Evolutionary conservation across 2,888 invertebrate genomes (phyloP).

Genomic region (Lomographa bimaculata): DNA sequence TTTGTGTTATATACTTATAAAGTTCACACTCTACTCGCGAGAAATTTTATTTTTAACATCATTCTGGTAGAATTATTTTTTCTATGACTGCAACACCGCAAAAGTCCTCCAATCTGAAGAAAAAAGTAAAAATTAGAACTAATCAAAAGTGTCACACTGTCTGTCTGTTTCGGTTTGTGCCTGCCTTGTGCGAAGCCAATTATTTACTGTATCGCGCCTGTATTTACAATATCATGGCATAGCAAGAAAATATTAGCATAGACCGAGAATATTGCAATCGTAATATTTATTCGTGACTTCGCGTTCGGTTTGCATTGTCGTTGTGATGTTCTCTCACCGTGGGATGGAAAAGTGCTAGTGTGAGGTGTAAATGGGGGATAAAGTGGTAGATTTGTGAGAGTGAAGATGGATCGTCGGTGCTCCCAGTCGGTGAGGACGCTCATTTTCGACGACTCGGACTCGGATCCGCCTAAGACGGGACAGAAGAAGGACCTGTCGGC

Average conservation of each 20-base stretch:
- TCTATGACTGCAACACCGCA: too few species aligned
- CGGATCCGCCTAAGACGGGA: conserved; percentile 73
- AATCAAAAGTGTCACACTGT: too few species aligned
- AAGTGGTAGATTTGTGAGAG: conserved; percentile 67
- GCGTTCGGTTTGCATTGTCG: conserved; percentile 9
- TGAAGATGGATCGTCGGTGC: conserved; percentile 83
- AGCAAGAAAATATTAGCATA: conserved; percentile 48
- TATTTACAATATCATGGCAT: conserved; percentile 62
- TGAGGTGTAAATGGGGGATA: conserved; percentile 69
- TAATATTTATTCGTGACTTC: conserved; percentile 9
- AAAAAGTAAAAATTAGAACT: too few species aligned
- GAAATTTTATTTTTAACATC: too few species aligned
- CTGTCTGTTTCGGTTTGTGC: conserved; percentile 53
- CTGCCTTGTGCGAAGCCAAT: conserved; percentile 58
- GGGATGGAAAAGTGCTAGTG: conserved; percentile 37
- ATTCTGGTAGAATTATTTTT: too few species aligned
- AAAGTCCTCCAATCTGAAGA: too few species aligned
- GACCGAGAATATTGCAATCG: conserved; percentile 20
- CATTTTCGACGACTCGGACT: conserved; percentile 89
- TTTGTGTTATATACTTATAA: too few species aligned
- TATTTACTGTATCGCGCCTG: conserved; percentile 58
- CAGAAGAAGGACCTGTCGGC: conserved; percentile 68
- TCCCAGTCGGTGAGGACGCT: conserved; percentile 90
- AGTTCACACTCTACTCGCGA: too few species aligned
- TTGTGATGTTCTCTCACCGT: conserved; percentile 45